Base-by-base conservation (phyloP, 1,140 invertebrate species). In the Drosophila sechellia region DNA sequence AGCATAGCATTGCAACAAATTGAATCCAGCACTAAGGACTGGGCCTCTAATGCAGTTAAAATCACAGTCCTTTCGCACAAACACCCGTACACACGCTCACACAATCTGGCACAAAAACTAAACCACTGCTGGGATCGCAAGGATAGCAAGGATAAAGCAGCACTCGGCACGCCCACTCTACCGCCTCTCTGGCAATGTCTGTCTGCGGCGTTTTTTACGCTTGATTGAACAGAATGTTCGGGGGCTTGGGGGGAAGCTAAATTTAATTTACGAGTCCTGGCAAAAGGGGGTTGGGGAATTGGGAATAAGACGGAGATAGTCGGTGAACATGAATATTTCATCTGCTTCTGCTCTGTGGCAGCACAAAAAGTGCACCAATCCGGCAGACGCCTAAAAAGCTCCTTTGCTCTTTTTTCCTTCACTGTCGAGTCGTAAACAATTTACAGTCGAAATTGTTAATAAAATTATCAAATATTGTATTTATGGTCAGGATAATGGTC, bases 381-480 rank as follows among this genome's bases (percentile, higher is more conserved):
- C 27, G 42, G 53, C 65, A 80, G 80, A 79, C 80, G 80, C 80
- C 64, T 83, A 79, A 74, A 83, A 83, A 79, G 75, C 76, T 10
- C 31, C 27, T 27, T 31, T 8, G 2, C 31, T 8, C 20, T 48
- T 37, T 48, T 42, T 27, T 20, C 40, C 49, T 27, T 34, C 43
- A 13, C 34, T 17, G n/a, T 8, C 27, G 43, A 79, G 83, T 87
- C 81, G 84, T 87, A 87, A 87, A 87, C 84, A 84, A 84, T 87
- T 87, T 87, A 80, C 79, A 87, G 70, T 78, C 65, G 53, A 89
- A 87, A 87, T 89, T 87, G 84, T 87, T 87, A 87, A 87, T 87
- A 87, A 87, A 84, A 87, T 87, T 89, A 87, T 87, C 84, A 87
- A 87, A 87, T 87, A 87, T 87, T 89, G 81, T 87, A 87, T 87